Conservation (phyloP, 35 echinoderm and acorn worm species). For the Diadema setosum region DNA sequence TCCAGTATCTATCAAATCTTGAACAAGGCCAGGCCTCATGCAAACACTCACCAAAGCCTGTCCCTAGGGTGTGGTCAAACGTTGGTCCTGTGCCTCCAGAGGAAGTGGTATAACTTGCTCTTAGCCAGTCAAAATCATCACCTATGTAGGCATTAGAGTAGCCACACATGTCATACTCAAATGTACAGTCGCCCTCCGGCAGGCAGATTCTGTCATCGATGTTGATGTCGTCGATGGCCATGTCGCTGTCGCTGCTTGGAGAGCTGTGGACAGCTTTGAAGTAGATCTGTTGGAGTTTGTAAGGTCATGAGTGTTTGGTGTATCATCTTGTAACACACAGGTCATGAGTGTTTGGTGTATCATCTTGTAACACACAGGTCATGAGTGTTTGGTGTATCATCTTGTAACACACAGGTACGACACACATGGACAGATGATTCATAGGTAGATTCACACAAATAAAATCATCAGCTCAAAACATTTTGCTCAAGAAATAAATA, state of each 20-base stretch:
- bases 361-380: no score
- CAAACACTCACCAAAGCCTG: background rate
- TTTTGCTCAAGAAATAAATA: no score
- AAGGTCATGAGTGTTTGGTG: no score
- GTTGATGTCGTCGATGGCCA: conserved; percentile 79
- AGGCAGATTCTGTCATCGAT: conserved; percentile 40
- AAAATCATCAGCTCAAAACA: no score
- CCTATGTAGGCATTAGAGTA: conserved; percentile 73
- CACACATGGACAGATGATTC: no score
- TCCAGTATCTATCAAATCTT: no score
- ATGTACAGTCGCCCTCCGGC: conserved; percentile 70
- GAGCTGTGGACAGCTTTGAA: background rate
- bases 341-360: no score
- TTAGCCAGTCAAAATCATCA: conserved; percentile 90
- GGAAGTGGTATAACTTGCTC: background rate
- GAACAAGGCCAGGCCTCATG: background rate
- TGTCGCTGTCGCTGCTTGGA: conserved; percentile 9
- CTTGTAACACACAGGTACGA: no score
- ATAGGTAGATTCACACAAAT: no score
- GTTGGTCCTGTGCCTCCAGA: background rate
- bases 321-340: no score
- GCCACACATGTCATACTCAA: conserved; percentile 78
- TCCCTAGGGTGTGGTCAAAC: background rate
- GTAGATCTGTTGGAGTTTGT: conserved; percentile 1
- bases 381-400: no score